Base-by-base conservation (phyloP, 2,797 vertebrate species). In the Rhinella marina region DNA sequence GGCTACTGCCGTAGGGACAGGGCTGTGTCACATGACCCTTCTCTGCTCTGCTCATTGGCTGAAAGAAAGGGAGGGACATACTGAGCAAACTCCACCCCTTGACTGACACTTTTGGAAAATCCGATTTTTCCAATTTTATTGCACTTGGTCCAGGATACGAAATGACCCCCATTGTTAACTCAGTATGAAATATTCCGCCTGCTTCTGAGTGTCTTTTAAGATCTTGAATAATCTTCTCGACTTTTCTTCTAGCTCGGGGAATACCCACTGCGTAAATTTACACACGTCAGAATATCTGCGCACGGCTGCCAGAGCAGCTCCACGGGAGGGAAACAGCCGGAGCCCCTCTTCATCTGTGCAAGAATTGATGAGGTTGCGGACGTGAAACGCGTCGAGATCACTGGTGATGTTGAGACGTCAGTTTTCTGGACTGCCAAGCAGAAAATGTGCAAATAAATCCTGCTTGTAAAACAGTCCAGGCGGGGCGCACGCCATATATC, bases 351-450 rank as follows among this genome's bases (percentile, higher is more conserved):
- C 41, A 64, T 27, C 56, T 86, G 21, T 61, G 25, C 41, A 32
- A 79, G 84, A 52, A 32, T 76, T 76, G 48, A 61, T 62, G 32
- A 66, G 52, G 50, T 13, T 27, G 8, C 9, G 50, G 75, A 29
- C 23, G 11, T 52, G 75, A 66, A 86, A 78, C 41, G 25, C 76
- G 73, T 77, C 72, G 57, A 23, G n/a, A 29, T 50, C n/a, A 17
- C 57, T 41, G 62, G n/a, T 56, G 62, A 78, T 54, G 64, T 86
- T 86, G 76, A 86, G 50, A 48, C 59, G 85, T 80, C 85, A 56
- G 61, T 68, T 77, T 86, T 68, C 62, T 80, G 85, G 76, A 86
- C 85, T n/a, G 85, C 64, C 62, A n/a, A 80, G 85, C 85, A 80
- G 76, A 80, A 86, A 79, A 86, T 86, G 85, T 80, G 61, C 14